A percentile compares a stretch with the other conserved stretches of the same genome.
Conservation (phyloP, 2,888 invertebrate species). For the Frankliniella fusca region DNA sequence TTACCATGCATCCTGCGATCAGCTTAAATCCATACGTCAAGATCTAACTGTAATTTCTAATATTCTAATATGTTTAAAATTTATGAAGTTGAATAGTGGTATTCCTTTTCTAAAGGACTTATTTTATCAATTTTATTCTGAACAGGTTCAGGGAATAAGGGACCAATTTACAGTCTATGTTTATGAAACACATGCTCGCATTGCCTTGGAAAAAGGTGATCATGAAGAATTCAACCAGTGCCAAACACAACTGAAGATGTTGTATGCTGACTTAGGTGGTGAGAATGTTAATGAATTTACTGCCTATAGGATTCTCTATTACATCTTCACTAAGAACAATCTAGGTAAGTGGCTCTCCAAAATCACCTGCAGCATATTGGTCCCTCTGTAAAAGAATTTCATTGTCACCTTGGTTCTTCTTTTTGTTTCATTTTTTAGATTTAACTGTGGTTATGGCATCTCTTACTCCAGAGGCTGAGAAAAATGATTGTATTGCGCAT, state of each 20-base stretch:
- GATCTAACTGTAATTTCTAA: conserved; percentile 82
- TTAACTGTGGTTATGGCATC: conserved; percentile 85
- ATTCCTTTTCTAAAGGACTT: conserved; percentile 26
- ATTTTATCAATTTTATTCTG: conserved; percentile 36
- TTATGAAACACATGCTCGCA: conserved; percentile 97
- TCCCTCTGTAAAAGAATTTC: conserved; percentile 4
- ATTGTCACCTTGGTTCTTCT: conserved; percentile 28
- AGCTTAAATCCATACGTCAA: conserved; percentile 96
- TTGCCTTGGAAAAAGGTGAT: conserved; percentile 96
- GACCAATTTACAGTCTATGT: conserved; percentile 95
- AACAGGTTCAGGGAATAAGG: conserved; percentile 89
- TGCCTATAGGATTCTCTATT: conserved; percentile 94
- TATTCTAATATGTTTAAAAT: conserved; percentile 38
- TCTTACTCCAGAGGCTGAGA: conserved; percentile 70
- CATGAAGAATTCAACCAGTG: conserved; percentile 99
- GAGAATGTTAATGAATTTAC: conserved; percentile 86
- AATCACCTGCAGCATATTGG: too few species aligned
- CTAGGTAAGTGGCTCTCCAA: conserved; percentile 63
- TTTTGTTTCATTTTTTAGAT: conserved; percentile 61
- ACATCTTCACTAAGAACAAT: conserved; percentile 95
- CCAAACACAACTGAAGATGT: conserved; percentile 94
- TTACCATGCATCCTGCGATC: conserved; percentile 96
- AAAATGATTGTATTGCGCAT: conserved; percentile 76
- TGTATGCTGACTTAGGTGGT: conserved; percentile 77
- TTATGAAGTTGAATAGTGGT: conserved; percentile 33